Base-by-base conservation (phyloP, 2,888 invertebrate genomes). In the Microdon myrmicae region DNA sequence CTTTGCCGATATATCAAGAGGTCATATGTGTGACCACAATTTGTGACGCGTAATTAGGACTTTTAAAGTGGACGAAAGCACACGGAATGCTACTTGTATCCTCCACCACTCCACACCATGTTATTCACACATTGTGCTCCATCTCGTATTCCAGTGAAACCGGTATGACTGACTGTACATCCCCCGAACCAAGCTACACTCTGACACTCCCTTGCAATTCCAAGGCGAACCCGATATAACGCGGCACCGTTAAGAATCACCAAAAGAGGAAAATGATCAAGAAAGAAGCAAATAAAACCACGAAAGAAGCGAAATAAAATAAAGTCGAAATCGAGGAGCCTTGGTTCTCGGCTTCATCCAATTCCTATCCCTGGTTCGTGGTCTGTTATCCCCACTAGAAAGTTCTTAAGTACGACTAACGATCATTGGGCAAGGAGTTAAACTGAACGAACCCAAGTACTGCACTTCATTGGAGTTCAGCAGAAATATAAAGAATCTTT, bases 361-460 rank as follows among this genome's bases (percentile, higher is more conserved):
- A 29, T 25, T 26, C 31, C 32, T 28, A 43, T 37, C 43, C 35
- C 29, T 23, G 3, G 32, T 25, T 26, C 64, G 53, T 56, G 51
- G 53, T 47, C 51, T 64, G 41, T 64, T 64, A 64, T 64, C 51
- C 64, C 35, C 53, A 32, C 25, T 64, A 58, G n/a, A n/a, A n/a
- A n/a, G n/a, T n/a, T n/a, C n/a, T n/a, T n/a, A 64, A 56, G 64
- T 58, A 64, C 64, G 64, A 64, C 64, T 56, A 64, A 64, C 64
- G 64, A 64, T 64, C 64, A 64, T 47, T 64, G 56, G n/a, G 41
- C 31, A 58, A 64, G 58, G 64, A 64, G 64, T 64, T 53, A 58
- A 35, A 26, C 45, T 22, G 44, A 49, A n/a, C n/a, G n/a, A 39
- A 45, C 55, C 39, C 26, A 58, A 56, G 47, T 34, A 49, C 51